Evolutionary conservation across 2,888 invertebrate genomes (phyloP).

Genomic region (Epinotia bilunana): DNA sequence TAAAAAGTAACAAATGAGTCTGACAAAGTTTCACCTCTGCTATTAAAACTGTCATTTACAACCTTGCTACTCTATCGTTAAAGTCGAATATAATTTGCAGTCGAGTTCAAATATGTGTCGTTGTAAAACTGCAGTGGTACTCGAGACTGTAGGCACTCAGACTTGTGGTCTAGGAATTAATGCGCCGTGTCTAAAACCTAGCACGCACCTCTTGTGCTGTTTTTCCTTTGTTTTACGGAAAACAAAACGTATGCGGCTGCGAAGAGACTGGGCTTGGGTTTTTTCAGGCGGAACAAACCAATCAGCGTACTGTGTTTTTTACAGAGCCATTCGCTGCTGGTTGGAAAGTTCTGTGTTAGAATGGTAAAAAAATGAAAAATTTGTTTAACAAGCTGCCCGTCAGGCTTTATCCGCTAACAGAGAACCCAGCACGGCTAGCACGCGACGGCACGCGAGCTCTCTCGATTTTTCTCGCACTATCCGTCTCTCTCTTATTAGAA

Average conservation of each 20-base stretch:
- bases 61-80: background rate
- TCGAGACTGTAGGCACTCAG: constrained; percentile 77
- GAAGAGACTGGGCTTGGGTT: constrained; percentile 53
- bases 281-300: constrained; percentile 44
- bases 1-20: constrained; percentile 61
- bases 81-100: constrained; percentile 18
- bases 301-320: constrained; percentile 20
- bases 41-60: constrained; percentile 6
- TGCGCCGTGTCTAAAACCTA: constrained; percentile 74
- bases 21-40: constrained; percentile 54
- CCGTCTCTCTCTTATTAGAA: too few relatives aligned
- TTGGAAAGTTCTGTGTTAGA: constrained; percentile 1
- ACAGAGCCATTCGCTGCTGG: constrained; percentile 4
- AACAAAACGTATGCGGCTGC: constrained; percentile 56
- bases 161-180: constrained; percentile 77
- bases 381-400: too few relatives aligned
- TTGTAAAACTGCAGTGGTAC: constrained; percentile 54
- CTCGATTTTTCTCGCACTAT: too few relatives aligned
- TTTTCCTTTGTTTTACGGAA: constrained; percentile 64
- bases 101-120: constrained; percentile 11
- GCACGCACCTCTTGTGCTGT: constrained; percentile 66
- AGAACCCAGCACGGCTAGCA: too few relatives aligned
- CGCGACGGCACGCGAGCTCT: too few relatives aligned
- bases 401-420: too few relatives aligned
- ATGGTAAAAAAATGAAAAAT: background rate